Percentiles rank a stretch among this genome's conserved stretches.
Conservation (phyloP, 2,888 invertebrate species). For the Dyspetes luteomarginatus region DNA sequence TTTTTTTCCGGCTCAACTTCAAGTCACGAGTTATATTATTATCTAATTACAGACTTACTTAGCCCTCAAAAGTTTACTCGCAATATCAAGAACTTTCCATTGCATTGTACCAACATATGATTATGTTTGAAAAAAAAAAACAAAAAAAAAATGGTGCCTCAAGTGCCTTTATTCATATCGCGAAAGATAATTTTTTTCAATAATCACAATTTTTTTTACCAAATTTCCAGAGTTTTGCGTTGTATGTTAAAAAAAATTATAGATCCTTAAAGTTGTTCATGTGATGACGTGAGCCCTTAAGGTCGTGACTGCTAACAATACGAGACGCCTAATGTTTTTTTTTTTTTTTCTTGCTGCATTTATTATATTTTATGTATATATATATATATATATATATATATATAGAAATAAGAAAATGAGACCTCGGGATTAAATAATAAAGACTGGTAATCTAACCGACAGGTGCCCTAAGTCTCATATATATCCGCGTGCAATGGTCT, state of each 20-base stretch:
- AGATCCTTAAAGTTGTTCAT: neutral
- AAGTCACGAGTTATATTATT: too few relatives aligned
- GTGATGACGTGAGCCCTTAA: neutral
- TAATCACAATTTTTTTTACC: too few relatives aligned
- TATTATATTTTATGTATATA: neutral
- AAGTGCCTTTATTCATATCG: too few relatives aligned
- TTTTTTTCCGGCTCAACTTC: too few relatives aligned
- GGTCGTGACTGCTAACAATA: neutral
- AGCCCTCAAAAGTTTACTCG: too few relatives aligned
- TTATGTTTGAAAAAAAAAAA: too few relatives aligned
- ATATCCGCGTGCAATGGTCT: constrained; percentile 37
- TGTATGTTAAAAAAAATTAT: neutral
- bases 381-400: neutral
- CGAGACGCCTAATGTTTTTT: neutral
- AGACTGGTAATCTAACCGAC: constrained; percentile 61
- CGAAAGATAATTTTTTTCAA: too few relatives aligned
- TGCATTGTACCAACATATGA: too few relatives aligned
- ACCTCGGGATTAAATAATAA: constrained; percentile 64
- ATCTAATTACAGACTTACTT: too few relatives aligned
- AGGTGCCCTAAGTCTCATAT: constrained; percentile 65
- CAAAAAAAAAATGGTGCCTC: too few relatives aligned
- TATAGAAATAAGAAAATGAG: constrained; percentile 55
- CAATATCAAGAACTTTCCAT: too few relatives aligned
- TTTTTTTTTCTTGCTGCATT: neutral
- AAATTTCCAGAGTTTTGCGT: too few relatives aligned